Conservation (phyloP, 2,888 invertebrate genomes). For the Diaphora mendica region DNA sequence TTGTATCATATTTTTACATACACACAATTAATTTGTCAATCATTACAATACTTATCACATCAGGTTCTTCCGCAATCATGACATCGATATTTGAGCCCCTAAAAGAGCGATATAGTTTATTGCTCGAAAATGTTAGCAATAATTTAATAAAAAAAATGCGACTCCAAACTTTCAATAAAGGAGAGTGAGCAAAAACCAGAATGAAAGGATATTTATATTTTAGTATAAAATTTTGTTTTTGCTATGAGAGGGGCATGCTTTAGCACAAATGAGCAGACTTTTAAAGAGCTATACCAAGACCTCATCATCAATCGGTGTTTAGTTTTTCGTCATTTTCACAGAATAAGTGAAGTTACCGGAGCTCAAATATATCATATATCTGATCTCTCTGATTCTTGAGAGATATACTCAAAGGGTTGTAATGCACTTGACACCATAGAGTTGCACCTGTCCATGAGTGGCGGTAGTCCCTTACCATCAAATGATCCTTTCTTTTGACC, state of each 20-base stretch:
- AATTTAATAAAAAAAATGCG: neutral
- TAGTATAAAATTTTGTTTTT: neutral
- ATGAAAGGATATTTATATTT: neutral
- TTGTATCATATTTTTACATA: neutral
- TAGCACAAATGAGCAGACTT: too few relatives aligned
- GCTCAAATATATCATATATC: too few relatives aligned
- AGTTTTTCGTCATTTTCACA: neutral
- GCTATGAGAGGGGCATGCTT: neutral
- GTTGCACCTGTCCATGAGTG: too few relatives aligned
- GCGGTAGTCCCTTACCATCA: too few relatives aligned
- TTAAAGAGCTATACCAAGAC: too few relatives aligned
- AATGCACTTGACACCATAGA: too few relatives aligned
- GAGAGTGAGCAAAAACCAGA: too few relatives aligned
- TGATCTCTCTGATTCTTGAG: too few relatives aligned
- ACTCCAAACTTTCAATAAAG: neutral
- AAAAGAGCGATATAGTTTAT: neutral
- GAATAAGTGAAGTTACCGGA: too few relatives aligned
- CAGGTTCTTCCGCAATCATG: neutral
- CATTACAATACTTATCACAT: slow-evolving; percentile 1
- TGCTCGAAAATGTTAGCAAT: neutral
- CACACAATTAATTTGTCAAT: neutral
- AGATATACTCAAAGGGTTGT: too few relatives aligned
- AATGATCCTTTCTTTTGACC: too few relatives aligned
- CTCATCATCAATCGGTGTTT: neutral
- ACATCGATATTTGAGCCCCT: neutral